phyloP scores from a whole-genome alignment of 2,888 invertebrate species.

The Acanthopleura granulata region DNA sequence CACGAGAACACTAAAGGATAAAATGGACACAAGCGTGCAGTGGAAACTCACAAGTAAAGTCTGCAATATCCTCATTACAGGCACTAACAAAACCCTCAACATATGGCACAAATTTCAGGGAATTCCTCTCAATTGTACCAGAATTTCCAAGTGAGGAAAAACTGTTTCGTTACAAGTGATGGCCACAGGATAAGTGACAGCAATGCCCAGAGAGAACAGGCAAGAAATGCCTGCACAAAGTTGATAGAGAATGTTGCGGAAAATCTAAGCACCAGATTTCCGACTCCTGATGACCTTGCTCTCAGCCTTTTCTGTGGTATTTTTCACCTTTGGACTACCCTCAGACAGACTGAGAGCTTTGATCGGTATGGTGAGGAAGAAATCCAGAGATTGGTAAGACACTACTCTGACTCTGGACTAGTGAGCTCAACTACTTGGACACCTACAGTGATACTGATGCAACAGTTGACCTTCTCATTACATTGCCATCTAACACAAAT shows the following conservation, averaged over 20 bases:
- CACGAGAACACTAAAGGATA: background rate
- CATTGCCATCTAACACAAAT: too few relatives aligned
- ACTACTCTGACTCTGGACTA: too few relatives aligned
- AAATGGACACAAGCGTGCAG: background rate
- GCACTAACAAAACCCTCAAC: background rate
- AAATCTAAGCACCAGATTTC: background rate
- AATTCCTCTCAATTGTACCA: background rate
- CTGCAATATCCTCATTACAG: background rate
- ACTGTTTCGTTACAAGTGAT: too few relatives aligned
- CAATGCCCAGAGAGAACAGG: too few relatives aligned
- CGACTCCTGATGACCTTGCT: background rate
- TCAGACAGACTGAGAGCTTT: background rate
- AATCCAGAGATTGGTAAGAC: too few relatives aligned
- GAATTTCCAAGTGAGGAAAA: background rate
- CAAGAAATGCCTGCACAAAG: too few relatives aligned
- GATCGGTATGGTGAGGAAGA: too few relatives aligned
- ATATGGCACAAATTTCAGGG: background rate
- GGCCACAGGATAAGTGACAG: background rate
- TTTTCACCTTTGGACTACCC: background rate
- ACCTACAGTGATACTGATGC: too few relatives aligned
- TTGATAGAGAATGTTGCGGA: background rate
- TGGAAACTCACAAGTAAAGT: background rate
- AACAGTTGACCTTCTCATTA: too few relatives aligned
- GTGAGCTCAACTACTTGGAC: background rate
- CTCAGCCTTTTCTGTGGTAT: background rate